Percentiles rank a stretch among this genome's conserved stretches.
phyloP scores from a whole-genome alignment of 2,113 vertebrate genomes.

The Myxocyprinus asiaticus region DNA sequence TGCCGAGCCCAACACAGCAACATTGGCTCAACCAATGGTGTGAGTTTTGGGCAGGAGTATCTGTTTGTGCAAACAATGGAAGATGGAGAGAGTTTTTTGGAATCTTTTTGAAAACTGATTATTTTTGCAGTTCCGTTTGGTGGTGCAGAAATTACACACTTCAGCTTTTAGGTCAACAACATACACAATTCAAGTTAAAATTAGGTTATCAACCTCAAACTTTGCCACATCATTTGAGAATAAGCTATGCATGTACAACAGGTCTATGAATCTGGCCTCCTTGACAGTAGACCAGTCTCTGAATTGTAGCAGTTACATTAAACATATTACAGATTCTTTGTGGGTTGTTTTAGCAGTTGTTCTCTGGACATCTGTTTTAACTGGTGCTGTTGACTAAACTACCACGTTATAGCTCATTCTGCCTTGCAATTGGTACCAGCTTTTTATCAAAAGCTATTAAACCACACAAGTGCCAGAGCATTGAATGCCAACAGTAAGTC shows the following conservation, averaged over 20 bases:
- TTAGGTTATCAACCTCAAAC: not conserved
- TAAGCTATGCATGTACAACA: conserved; percentile 36
- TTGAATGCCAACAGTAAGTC: not conserved
- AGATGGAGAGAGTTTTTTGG: no score
- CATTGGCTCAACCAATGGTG: no score
- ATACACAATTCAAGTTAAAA: not conserved
- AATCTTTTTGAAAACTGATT: no score
- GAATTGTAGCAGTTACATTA: conserved; percentile 10
- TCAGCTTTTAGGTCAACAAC: not conserved
- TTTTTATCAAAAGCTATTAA: conserved; percentile 29
- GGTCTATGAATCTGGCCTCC: conserved; percentile 6
- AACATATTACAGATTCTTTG: not conserved
- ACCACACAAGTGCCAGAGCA: conserved; percentile 50
- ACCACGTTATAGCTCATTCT: conserved; percentile 26
- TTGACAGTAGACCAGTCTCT: not conserved
- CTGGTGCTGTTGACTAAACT: conserved; percentile 14
- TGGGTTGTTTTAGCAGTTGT: not conserved
- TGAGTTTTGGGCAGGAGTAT: no score
- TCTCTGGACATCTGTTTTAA: not conserved
- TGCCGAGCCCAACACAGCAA: no score
- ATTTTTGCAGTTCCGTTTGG: no score
- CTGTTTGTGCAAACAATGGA: no score
- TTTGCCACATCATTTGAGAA: not conserved
- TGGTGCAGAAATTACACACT: no score
- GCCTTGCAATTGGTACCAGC: conserved; percentile 33